These are phyloP conservation scores for Hypselothyrea guttata DNA, from an alignment of 2,888 invertebrate species.

Conservation along the genomic window DNA sequence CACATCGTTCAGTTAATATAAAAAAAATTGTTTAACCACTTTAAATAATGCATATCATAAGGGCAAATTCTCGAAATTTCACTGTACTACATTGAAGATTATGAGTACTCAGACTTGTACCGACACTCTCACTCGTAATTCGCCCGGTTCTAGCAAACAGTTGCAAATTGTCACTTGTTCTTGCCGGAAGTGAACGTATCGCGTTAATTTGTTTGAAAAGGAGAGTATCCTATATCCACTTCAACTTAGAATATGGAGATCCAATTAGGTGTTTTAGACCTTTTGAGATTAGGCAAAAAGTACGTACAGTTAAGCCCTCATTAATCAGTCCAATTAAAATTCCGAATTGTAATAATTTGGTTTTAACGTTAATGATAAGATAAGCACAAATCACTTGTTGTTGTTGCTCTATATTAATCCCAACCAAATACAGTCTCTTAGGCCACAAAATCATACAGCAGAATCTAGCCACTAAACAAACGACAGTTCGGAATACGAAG, in stretches of 20 bases:
- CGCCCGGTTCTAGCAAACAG: conserved; percentile 36
- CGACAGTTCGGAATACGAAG: conserved; percentile 58
- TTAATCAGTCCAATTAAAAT: not conserved
- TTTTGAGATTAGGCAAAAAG: conserved; percentile 56
- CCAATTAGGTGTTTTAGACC: conserved; percentile 44
- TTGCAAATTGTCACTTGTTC: conserved; percentile 53
- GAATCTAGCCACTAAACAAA: conserved; percentile 68
- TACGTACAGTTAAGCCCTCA: conserved; percentile 31
- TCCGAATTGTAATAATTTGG: not conserved
- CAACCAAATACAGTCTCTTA: conserved; percentile 52
- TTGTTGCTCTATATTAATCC: not conserved
- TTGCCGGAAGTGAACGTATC: conserved; percentile 47
- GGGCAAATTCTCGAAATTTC: not conserved
- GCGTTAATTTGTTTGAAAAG: conserved; percentile 1
- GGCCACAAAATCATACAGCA: conserved; percentile 73
- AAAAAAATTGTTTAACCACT: too few relatives aligned
- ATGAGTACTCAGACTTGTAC: conserved; percentile 3
- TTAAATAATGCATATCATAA: not conserved
- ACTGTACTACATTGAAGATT: conserved; percentile 27
- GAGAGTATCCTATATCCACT: not conserved
- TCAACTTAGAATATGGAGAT: conserved; percentile 42
- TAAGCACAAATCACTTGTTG: conserved; percentile 18
- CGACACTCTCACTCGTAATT: conserved; percentile 1
- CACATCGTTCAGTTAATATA: too few relatives aligned
- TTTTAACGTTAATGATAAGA: conserved; percentile 34